These are phyloP conservation scores for Micromys minutus DNA, from an alignment of 2,113 vertebrate species.

Conservation along the genomic window DNA sequence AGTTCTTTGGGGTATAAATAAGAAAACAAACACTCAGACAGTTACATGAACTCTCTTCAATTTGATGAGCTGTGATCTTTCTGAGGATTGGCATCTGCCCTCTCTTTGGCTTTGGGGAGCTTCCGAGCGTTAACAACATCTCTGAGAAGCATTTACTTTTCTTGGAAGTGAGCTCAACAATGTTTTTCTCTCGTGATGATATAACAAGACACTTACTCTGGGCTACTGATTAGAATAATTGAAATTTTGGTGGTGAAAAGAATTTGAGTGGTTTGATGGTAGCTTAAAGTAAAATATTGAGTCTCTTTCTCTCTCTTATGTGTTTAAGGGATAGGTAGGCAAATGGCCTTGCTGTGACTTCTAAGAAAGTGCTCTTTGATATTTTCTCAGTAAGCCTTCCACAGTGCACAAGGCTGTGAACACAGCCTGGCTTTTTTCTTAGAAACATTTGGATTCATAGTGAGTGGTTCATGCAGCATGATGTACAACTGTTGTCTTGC, in stretches of 20 bases:
- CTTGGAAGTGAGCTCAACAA: constrained; percentile 77
- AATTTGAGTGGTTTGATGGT: constrained; percentile 39
- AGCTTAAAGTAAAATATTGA: constrained; percentile 55
- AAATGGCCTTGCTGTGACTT: constrained; percentile 77
- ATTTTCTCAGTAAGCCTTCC: constrained; percentile 85
- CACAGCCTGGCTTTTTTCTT: constrained; percentile 86
- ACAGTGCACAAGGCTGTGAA: constrained; percentile 82
- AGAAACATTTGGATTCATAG: constrained; percentile 86
- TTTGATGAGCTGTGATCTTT: constrained; percentile 71
- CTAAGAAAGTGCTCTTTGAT: constrained; percentile 78
- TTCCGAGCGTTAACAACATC: constrained; percentile 73
- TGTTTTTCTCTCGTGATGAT: constrained; percentile 68
- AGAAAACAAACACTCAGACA: constrained; percentile 68
- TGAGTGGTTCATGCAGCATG: constrained; percentile 84
- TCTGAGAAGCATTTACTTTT: constrained; percentile 79
- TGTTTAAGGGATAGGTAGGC: constrained; percentile 53
- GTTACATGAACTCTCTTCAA: constrained; percentile 74
- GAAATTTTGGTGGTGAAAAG: constrained; percentile 67
- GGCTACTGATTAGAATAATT: constrained; percentile 73
- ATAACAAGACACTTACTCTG: constrained; percentile 70
- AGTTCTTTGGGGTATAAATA: constrained; percentile 61
- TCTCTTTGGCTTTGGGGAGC: constrained; percentile 44
- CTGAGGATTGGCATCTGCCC: constrained; percentile 76
- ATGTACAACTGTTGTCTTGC: constrained; percentile 80
- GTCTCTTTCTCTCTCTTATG: constrained; percentile 27